Base-by-base conservation (phyloP, 2,888 invertebrate species). In the Teleogryllus oceanicus region DNA sequence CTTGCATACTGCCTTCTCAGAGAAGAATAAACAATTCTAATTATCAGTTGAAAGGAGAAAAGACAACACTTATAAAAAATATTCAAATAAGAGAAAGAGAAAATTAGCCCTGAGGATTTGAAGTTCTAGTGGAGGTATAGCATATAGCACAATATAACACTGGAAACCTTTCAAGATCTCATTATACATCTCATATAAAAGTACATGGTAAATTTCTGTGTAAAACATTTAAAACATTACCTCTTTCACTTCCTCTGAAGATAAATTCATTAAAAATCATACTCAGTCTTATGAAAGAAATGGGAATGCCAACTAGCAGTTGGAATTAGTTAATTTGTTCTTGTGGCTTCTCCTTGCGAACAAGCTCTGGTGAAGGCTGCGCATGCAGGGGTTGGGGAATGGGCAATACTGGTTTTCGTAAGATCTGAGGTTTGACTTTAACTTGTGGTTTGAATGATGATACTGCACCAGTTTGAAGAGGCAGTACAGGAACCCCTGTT, bases 341-440 rank as follows among this genome's bases (percentile, higher is more conserved):
- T n/a, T 79, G 79, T 50, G 78, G n/a, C 24, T 81, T 79, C 37
- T 81, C 81, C 24, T 80, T 81, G 21, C 78, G 79, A 18, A 50
- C 13, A n/a, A 80, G 79, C 21, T 81, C 81, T 3, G 81, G 81
- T 49, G 81, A 81, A 2, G 78, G 81, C 49, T 80, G 81, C n/a
- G 74, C 62, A 21, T 75, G 79, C 18, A 24, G 20, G 13, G 75
- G 21, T 20, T 81, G 81, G 10, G 81, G 78, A 37, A 79, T 76
- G 21, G 82, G 81, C 83, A 91, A 87, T 62, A 89, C 88, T 75
- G 92, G 92, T 86, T 91, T 94, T 84, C 92, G 91, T 87, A 95
- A 90, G 84, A 96, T 92, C 84, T 93, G 92, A 20, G 96, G 96
- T 88, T 95, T 96, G 79, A 92, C 92, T 86, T 94, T 93, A 81